Conservation (phyloP, 2,113 vertebrate species). For the Mirounga angustirostris region DNA sequence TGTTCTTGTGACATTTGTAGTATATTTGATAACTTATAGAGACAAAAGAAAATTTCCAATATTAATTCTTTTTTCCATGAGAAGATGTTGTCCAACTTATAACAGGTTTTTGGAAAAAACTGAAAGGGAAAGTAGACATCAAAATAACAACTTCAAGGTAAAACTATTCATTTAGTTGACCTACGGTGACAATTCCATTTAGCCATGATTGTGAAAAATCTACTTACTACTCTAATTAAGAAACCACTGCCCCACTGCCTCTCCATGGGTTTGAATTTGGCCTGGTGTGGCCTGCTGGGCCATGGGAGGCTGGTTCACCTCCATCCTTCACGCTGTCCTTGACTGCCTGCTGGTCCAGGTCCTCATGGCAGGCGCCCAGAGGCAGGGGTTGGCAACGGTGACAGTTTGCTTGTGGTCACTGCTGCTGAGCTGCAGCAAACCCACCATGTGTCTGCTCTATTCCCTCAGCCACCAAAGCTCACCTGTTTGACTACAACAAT, state of each 20-base stretch:
- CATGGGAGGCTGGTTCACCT: fast-evolving
- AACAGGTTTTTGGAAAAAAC: background rate
- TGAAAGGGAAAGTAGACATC: background rate
- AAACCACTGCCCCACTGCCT: background rate
- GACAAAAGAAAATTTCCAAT: background rate
- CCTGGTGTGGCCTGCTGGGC: background rate
- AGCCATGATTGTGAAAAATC: background rate
- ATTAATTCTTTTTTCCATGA: background rate
- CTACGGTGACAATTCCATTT: background rate
- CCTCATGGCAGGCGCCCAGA: background rate
- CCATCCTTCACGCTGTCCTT: fast-evolving
- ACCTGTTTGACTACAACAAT: slow-evolving; percentile 78
- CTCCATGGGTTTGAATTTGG: slow-evolving; percentile 70
- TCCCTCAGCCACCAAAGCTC: slow-evolving; percentile 90
- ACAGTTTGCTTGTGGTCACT: background rate
- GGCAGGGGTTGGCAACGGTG: background rate
- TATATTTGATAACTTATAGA: background rate
- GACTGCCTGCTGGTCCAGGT: background rate
- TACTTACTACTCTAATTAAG: background rate
- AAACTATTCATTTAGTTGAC: background rate
- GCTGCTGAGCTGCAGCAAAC: slow-evolving; percentile 70
- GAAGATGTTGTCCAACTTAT: background rate
- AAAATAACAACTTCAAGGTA: background rate
- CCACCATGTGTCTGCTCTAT: slow-evolving; percentile 89
- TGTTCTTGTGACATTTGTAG: background rate